These are phyloP conservation scores for Caenorhabditis latens DNA, from an alignment of 1,140 invertebrate genomes.

Conservation along the genomic window DNA sequence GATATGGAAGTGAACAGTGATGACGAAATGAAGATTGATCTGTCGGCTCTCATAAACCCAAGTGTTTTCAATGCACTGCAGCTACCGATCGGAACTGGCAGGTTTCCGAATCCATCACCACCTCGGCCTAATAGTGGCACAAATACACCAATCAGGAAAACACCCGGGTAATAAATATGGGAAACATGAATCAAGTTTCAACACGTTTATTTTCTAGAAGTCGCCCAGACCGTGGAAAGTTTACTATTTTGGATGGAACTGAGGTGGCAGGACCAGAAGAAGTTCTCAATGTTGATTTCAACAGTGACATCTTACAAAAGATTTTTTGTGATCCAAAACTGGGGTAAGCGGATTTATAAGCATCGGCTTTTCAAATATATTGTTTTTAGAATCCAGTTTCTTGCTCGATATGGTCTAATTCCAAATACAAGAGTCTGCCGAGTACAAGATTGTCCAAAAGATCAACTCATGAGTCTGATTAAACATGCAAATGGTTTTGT, in stretches of 20 bases:
- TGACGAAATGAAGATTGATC: slow-evolving; percentile 35
- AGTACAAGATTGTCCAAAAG: slow-evolving; percentile 58
- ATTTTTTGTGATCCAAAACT: slow-evolving; percentile 56
- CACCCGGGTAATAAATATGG: not conserved
- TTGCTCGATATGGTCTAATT: slow-evolving; percentile 59
- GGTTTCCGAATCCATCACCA: slow-evolving; percentile 41
- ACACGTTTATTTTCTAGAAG: slow-evolving; percentile 19
- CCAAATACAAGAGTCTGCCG: slow-evolving; percentile 55
- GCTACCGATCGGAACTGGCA: slow-evolving; percentile 35
- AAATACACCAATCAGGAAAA: slow-evolving; percentile 40
- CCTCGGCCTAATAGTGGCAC: slow-evolving; percentile 23
- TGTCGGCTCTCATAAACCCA: slow-evolving; percentile 38
- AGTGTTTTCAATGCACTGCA: slow-evolving; percentile 32
- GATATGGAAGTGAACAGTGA: slow-evolving; percentile 50
- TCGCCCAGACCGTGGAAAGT: slow-evolving; percentile 60
- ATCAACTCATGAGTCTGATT: slow-evolving; percentile 62
- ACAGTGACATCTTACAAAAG: slow-evolving; percentile 54
- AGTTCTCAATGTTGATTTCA: slow-evolving; percentile 56
- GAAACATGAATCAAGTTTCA: not conserved
- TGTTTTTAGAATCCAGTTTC: slow-evolving; percentile 60
- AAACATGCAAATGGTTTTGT: slow-evolving; percentile 62
- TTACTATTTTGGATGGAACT: slow-evolving; percentile 58
- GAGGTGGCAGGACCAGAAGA: slow-evolving; percentile 60
- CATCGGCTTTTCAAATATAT: not conserved
- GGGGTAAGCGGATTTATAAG: slow-evolving; percentile 20